A percentile compares a stretch with the other conserved stretches of the same genome.
These are phyloP conservation scores for Cyrtonyx montezumae DNA, from an alignment of 2,113 vertebrate genomes.

Conservation along the genomic window DNA sequence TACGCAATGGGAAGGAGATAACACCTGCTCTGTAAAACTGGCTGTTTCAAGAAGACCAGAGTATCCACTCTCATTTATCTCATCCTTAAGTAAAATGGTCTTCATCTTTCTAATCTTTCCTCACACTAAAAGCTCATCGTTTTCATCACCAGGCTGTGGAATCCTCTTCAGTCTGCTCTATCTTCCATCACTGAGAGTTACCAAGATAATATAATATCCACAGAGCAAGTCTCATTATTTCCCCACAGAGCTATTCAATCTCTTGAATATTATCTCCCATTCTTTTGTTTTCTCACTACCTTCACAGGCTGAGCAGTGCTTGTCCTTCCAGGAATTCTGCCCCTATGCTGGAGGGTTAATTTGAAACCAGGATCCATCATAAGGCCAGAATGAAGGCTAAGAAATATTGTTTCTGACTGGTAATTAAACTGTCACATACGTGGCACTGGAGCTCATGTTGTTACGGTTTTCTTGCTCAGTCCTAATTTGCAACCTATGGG, in stretches of 20 bases:
- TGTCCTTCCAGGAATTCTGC: not conserved
- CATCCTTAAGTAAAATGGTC: not conserved
- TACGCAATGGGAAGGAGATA: not conserved
- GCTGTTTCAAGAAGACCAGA: not conserved
- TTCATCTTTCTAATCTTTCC: not conserved
- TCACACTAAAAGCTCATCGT: not conserved
- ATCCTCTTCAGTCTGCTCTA: not conserved
- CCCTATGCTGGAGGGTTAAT: not conserved
- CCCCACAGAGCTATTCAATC: not conserved
- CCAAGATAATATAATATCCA: not conserved
- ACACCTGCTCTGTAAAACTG: not conserved
- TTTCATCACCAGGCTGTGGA: not conserved
- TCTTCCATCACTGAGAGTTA: not conserved
- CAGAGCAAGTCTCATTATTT: not conserved
- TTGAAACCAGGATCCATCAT: not conserved
- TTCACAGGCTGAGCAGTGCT: not conserved
- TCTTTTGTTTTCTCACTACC: not conserved
- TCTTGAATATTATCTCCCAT: not conserved
- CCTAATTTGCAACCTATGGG: not conserved
- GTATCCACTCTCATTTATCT: not conserved
- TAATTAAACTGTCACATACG: not conserved
- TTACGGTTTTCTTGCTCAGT: not conserved
- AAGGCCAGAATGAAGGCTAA: not conserved
- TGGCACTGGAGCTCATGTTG: not conserved
- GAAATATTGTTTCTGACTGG: not conserved